Conservation (phyloP, 1,140 invertebrate species). For the Calliopsis andreniformis region DNA sequence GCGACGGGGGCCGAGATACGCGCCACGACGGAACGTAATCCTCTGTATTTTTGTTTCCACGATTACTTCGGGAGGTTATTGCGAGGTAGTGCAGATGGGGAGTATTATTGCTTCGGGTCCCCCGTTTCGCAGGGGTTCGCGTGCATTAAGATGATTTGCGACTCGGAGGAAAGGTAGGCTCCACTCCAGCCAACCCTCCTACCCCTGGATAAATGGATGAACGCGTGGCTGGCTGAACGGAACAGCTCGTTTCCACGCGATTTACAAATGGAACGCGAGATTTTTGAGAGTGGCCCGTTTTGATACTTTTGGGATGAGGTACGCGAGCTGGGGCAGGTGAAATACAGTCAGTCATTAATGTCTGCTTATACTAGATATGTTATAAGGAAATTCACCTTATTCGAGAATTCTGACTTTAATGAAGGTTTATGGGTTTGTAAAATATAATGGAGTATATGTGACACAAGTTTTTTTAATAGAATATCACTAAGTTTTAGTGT, state of each 20-base stretch:
- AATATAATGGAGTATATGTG: no score
- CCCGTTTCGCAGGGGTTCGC: neutral
- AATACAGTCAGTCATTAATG: no score
- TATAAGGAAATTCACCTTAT: no score
- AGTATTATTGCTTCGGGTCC: neutral
- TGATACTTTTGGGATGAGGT: neutral
- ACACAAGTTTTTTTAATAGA: no score
- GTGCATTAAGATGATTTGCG: conserved; percentile 25
- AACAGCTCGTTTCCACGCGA: conserved; percentile 7
- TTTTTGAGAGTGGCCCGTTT: neutral
- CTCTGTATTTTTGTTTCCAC: conserved; percentile 23
- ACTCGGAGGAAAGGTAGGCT: neutral
- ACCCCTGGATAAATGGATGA: neutral
- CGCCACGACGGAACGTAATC: conserved; percentile 1
- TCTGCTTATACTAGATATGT: no score
- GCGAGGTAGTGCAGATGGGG: neutral
- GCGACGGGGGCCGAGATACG: conserved; percentile 11
- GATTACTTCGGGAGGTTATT: conserved; percentile 18
- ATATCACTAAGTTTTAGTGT: no score
- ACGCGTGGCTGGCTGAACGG: conserved; percentile 1
- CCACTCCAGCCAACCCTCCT: no score
- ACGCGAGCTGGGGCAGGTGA: no score
- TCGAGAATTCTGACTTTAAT: no score
- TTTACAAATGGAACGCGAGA: conserved; percentile 4
- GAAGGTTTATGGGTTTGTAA: no score